Base-by-base conservation (phyloP, 1,140 invertebrate genomes). In the Zaprionus inermis region DNA sequence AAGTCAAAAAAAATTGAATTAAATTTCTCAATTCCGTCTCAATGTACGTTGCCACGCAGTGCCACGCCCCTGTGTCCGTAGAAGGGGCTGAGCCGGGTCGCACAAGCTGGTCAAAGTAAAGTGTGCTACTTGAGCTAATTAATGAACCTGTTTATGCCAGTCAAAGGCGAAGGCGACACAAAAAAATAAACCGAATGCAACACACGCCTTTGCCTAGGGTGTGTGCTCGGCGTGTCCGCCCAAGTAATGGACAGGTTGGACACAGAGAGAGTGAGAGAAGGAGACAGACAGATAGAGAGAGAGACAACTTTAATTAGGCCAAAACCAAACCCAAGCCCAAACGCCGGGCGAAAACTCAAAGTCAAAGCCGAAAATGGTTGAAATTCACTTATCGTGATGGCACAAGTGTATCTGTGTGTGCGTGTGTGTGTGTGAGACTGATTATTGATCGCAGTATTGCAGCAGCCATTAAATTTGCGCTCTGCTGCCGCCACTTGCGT, bases 391-490 rank as follows among this genome's bases (percentile, higher is more conserved):
- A 79, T 68, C 61, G 75, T 68, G 75, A 71, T 74, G 78, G 59
- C 78, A 76, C 59, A 41, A 5, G 10, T 51, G 22, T 16, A 3
- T 51, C 5, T 32, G 24, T 28, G 18, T 36, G n/a, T 5, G 12
- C 5, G 12, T 58, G 38, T 28, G 22, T 52, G 56, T n/a, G 61
- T 55, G 49, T 32, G 10, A 20, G 32, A 20, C 65, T 61, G 71
- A 61, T 73, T 74, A 88, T 89, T 88, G 84, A 89, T 88, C 84
- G 60, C 83, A 83, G 72, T 70, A 66, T 69, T 82, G 75, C 79
- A 72, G 83, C 54, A 83, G 59, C 83, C 83, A 89, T 82, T 88
- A 83, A 72, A 71, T 89, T 88, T 89, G 80, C 84, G 84, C 77
- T 89, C 77, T 88, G 59, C 58, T 82, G 79, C 72, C 71, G 79